Conservation (phyloP, 2,797 vertebrate species). For the Crossoptilon crossoptilon region DNA sequence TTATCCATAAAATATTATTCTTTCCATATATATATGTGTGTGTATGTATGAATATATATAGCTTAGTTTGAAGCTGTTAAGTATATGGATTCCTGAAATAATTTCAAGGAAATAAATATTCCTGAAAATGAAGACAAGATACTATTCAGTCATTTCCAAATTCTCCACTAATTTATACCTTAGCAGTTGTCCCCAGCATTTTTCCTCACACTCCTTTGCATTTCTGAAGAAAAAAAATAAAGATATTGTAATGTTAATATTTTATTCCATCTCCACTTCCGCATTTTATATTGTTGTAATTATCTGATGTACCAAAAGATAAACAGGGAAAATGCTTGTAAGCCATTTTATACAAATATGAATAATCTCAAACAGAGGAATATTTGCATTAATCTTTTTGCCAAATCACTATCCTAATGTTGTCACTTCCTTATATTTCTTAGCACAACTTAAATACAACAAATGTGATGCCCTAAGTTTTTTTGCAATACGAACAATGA, state of each 20-base stretch:
- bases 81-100: background rate
- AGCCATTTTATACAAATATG: constrained; percentile 29
- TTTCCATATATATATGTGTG: background rate
- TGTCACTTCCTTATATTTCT: background rate
- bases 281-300: constrained; percentile 7
- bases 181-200: background rate
- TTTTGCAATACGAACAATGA: constrained; percentile 28
- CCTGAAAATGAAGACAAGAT: background rate
- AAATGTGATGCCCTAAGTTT: background rate
- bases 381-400: background rate
- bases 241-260: background rate
- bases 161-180: background rate
- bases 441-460: background rate
- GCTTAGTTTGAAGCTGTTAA: background rate
- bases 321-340: constrained; percentile 21
- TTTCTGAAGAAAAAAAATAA: background rate
- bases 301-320: background rate
- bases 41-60: too few species aligned
- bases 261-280: background rate
- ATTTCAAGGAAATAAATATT: background rate
- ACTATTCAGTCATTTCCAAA: background rate
- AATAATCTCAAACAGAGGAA: constrained; percentile 18
- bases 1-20: constrained; percentile 1
- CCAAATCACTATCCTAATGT: background rate
- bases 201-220: background rate